phyloP scores from a whole-genome alignment of 2,797 vertebrate species.

The Ficedula albicollis region DNA sequence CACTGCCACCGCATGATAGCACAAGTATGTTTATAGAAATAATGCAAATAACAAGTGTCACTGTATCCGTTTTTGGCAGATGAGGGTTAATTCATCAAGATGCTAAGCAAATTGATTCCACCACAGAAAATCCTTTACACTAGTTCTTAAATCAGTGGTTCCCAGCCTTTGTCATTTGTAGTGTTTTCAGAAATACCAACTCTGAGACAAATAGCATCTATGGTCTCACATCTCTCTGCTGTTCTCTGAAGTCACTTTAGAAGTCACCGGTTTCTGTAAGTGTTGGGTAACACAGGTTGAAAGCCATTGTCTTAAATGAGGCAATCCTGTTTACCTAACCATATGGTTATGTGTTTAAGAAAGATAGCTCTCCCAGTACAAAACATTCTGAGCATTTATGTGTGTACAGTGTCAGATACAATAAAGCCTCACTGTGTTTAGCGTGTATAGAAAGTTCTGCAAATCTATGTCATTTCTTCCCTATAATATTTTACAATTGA shows the following conservation, averaged over 20 bases:
- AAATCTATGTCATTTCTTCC: not conserved
- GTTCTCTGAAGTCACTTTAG: not conserved
- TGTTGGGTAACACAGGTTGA: not conserved
- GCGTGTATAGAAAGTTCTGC: not conserved
- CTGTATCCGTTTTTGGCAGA: not conserved
- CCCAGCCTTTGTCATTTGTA: not conserved
- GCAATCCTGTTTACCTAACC: not conserved
- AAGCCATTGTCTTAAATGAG: not conserved
- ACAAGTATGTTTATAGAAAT: not conserved
- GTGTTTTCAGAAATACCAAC: not conserved
- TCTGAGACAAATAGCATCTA: not conserved
- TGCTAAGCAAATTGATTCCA: not conserved
- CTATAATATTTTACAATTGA: not conserved
- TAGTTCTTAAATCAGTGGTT: not conserved
- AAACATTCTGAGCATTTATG: not conserved
- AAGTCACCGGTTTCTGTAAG: not conserved
- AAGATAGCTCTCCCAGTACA: not conserved
- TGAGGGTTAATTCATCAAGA: not conserved
- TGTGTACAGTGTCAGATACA: not conserved
- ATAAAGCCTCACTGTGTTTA: not conserved
- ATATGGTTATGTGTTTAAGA: not conserved
- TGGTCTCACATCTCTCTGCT: not conserved
- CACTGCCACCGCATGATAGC: not conserved
- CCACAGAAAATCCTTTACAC: not conserved
- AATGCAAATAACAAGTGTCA: not conserved